These are phyloP conservation scores for Amblyjoppa fuscipennis DNA, from an alignment of 2,888 invertebrate species.

Conservation along the genomic window DNA sequence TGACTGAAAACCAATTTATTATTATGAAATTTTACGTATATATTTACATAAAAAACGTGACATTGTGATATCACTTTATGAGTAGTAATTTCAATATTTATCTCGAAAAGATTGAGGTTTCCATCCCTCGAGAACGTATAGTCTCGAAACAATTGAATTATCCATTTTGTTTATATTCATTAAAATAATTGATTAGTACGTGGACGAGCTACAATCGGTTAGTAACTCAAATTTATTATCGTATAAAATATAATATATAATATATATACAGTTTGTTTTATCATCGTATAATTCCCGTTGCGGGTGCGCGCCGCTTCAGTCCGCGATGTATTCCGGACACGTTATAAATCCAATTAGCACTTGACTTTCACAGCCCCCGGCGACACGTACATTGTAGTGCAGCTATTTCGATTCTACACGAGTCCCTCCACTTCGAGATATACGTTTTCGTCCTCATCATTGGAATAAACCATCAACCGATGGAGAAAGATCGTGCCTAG, in stretches of 20 bases:
- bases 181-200: conserved; percentile 55
- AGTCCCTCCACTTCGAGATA: conserved; percentile 9
- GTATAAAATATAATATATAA: conserved; percentile 68
- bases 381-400: conserved; percentile 4
- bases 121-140: too few species aligned
- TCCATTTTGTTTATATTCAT: conserved; percentile 47
- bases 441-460: conserved; percentile 4
- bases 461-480: conserved; percentile 43
- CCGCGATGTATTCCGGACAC: conserved; percentile 19
- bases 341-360: conserved; percentile 9
- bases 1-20: too few species aligned
- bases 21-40: too few species aligned
- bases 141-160: neutral
- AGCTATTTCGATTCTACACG: conserved; percentile 6
- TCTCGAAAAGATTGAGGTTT: neutral
- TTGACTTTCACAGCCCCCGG: conserved; percentile 21
- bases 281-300: conserved; percentile 26
- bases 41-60: too few species aligned
- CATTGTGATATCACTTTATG: too few species aligned
- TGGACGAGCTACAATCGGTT: conserved; percentile 50
- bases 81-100: neutral
- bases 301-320: conserved; percentile 6
- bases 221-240: conserved; percentile 57
- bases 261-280: conserved; percentile 56
- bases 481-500: conserved; percentile 44